Base-by-base conservation (phyloP, 2,113 vertebrate genomes). In the Gallinago paraguaiae region DNA sequence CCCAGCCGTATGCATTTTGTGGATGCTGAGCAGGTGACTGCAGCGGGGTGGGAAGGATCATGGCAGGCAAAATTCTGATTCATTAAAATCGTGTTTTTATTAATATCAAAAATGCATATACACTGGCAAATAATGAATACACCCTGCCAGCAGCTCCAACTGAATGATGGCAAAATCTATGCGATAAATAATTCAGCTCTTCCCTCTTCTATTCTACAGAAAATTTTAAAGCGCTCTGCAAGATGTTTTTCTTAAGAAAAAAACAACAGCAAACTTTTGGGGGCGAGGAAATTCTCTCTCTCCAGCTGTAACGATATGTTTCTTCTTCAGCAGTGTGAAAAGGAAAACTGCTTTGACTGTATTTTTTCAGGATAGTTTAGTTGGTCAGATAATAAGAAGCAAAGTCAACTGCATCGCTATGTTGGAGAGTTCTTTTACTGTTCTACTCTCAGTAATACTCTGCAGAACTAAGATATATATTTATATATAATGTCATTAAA, bases 161-260 rank as follows among this genome's bases (percentile, higher is more conserved):
- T 60, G 56, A 95, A 84, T 31, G 45, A 56, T 51, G 27, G 48
- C 37, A 92, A 91, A 93, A 89, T 56, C 60, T 71, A 25, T 59
- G 35, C 41, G 63, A 94, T 48, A 93, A 94, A 74, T 95, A 94
- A 89, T 86, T 78, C 54, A 82, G 30, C 24, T 88, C 41, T 8
- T 31, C 11, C 39, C 18, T 79, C 61, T 84, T 71, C 20, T 41
- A 30, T 64, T 89, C 75, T 64, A 82, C 13, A 82, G 77, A 71
- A 93, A 82, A 41, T 57, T 65, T 70, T 51, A 25, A 78, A 69
- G 8, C 72, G 33, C 11, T 75, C 27, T 53, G n/a, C 53, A 46
- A 86, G 91, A 88, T 1, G 33, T 46, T 92, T 74, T 90, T 60
- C 22, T 57, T 56, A 14, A 56, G 41, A 82, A 86, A 79, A 48